Evolutionary conservation across 1,140 invertebrate species (phyloP).

Genomic region (Yoshiicerus persimilis): DNA sequence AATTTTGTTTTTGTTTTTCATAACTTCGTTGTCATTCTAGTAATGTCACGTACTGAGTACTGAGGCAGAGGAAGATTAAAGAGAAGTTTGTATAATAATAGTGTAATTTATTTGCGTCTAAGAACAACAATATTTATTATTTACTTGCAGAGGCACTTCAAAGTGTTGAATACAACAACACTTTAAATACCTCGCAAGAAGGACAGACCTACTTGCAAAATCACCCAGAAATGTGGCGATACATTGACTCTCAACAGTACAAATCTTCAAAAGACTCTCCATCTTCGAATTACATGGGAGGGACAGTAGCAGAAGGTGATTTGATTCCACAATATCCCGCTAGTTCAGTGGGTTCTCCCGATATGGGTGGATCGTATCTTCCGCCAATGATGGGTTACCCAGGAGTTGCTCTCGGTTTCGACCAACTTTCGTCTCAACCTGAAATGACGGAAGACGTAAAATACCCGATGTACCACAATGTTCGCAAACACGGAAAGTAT

Average conservation of each 20-base stretch:
- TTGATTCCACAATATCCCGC: not conserved
- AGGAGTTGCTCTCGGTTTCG: conserved; percentile 20
- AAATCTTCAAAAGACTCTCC: not conserved
- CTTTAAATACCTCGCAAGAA: conserved; percentile 56
- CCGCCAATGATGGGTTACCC: not conserved
- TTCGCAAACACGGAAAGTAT: conserved; percentile 47
- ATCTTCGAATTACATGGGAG: not conserved
- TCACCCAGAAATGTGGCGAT: conserved; percentile 54
- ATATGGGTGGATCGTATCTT: not conserved
- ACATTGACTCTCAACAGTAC: conserved; percentile 35
- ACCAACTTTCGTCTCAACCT: conserved; percentile 40
- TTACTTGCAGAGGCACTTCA: conserved; percentile 53
- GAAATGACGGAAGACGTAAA: conserved; percentile 45
- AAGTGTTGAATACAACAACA: conserved; percentile 52
- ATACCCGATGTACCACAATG: conserved; percentile 47
- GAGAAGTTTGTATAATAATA: no score
- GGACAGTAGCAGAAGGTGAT: not conserved
- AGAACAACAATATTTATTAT: not conserved
- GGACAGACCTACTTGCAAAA: conserved; percentile 54
- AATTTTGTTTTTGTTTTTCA: no score
- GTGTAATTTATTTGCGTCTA: not conserved
- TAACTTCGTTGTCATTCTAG: no score
- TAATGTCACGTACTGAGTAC: no score
- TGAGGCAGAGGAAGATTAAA: no score
- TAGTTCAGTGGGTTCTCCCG: not conserved